Evolutionary conservation across 2,888 invertebrate species (phyloP).

Genomic region (Oligia strigilis): DNA sequence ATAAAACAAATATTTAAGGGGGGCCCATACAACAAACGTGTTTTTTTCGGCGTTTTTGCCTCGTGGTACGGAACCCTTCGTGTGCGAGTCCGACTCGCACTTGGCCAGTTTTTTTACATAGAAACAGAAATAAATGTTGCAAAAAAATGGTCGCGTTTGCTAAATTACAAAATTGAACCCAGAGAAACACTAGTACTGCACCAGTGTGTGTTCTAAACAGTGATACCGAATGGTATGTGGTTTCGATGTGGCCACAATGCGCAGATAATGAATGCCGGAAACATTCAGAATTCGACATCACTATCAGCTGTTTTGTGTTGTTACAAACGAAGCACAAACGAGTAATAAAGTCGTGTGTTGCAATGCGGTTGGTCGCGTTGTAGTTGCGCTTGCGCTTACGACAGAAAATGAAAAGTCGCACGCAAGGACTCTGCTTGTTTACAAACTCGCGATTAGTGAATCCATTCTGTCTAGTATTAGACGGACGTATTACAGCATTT

Average conservation of each 20-base stretch:
- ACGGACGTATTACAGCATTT: conserved; percentile 52
- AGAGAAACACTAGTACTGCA: not conserved
- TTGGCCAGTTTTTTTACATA: not conserved
- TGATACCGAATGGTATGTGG: conserved; percentile 9
- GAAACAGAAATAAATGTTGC: not conserved
- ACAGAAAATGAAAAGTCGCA: conserved; percentile 63
- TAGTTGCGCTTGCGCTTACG: conserved; percentile 58
- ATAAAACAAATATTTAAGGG: no score
- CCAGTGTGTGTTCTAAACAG: not conserved
- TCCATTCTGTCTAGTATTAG: conserved; percentile 30
- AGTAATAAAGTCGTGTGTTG: conserved; percentile 42
- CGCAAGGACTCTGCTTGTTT: conserved; percentile 67
- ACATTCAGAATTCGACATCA: conserved; percentile 39
- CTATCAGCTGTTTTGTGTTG: conserved; percentile 59
- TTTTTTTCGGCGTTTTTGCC: no score
- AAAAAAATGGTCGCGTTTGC: not conserved
- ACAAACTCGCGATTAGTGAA: conserved; percentile 59
- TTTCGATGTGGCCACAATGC: conserved; percentile 33
- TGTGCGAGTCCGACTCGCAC: no score
- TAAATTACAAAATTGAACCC: not conserved
- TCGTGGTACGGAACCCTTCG: no score
- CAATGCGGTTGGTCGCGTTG: conserved; percentile 49
- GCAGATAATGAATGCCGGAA: conserved; percentile 57
- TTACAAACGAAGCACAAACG: conserved; percentile 45
- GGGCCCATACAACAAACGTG: no score